Evolutionary conservation across 2,888 invertebrate genomes (phyloP), one percentile per base, ranked within the genome.

Genomic region (Pollenia griseotomentosa): DNA sequence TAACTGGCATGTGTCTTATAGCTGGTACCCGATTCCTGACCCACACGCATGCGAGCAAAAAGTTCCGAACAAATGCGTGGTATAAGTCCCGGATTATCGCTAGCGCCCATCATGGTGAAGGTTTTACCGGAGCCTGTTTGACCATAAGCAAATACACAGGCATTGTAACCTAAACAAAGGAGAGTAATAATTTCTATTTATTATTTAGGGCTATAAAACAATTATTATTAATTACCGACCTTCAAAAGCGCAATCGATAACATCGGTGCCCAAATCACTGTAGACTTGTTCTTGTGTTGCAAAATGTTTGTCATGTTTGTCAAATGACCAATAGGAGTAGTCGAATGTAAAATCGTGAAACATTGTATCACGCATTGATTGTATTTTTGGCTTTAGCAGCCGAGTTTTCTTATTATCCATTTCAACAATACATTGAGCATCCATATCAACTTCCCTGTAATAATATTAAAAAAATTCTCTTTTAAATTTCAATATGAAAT

Each of bases 51-150:
- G 59, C 97, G 95, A 23, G 96, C 95, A 94, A 98, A 97, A 79
- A 97, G 94, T 88, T 96, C 96, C 89, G 97, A 96, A 91, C 97
- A 98, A 90, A 98, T 97, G 84, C 97, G 95, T 0, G 97, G 97
- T 92, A 97, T 97, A 53, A 97, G 94, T 2, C 97, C 97, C 91
- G 96, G 97, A 93, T 95, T 95, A 89, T 96, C 96, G 95, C 96
- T 93, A 5, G 92, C 92, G 6, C 97, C 97, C 97, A 97, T 97
- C 97, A 98, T 98, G 51, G 97, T 98, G 92, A 97, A 97, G 0
- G 97, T 97, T 94, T 98, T 98, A 78, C 97, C 97, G 93, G 97
- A 97, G 88, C 97, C 97, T 4, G 97, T 98, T 94, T 98, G 97
- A 23, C 98, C 98, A 93, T 98, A 98, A 61, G 98, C 97, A 94